Evolutionary conservation across 2,113 vertebrate species (phyloP).

Genomic region (Oryzias celebensis): DNA sequence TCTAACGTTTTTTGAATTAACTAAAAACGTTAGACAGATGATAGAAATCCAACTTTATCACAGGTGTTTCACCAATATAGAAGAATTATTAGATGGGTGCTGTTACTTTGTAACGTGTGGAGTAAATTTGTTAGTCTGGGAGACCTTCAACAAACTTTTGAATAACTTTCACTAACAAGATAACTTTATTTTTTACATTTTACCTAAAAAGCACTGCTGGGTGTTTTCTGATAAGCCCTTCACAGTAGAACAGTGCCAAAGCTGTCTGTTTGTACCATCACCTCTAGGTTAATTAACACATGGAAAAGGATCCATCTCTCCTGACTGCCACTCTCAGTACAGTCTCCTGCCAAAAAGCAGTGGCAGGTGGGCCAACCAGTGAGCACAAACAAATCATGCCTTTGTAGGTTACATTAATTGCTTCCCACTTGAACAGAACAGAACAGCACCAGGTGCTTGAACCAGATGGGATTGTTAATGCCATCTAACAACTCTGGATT

Average conservation of each 20-base stretch:
- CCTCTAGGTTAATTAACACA: constrained; percentile 69
- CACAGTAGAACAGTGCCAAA: constrained; percentile 26
- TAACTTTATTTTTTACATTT: constrained; percentile 17
- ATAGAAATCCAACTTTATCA: no score
- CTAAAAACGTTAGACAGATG: no score
- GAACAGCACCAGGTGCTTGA: constrained; percentile 50
- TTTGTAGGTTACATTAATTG: constrained; percentile 67
- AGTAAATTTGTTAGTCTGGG: no score
- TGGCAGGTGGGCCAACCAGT: constrained; percentile 59
- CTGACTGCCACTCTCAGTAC: constrained; percentile 51
- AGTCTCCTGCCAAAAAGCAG: constrained; percentile 57
- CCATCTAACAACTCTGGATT: constrained; percentile 11
- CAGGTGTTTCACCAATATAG: no score
- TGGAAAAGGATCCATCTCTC: constrained; percentile 48
- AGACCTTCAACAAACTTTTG: not conserved
- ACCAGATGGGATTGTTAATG: constrained; percentile 41
- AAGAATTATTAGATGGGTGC: no score
- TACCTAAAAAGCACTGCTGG: not conserved
- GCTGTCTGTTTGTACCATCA: constrained; percentile 50
- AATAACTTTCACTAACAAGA: constrained; percentile 1
- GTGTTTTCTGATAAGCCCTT: constrained; percentile 15
- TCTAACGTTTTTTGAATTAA: no score
- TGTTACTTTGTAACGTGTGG: no score
- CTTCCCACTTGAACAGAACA: constrained; percentile 49
- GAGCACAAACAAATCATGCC: constrained; percentile 57